Evolutionary conservation across 1,140 invertebrate species (phyloP), one percentile per base, ranked within the genome.

Genomic region (Paralvinella palmiformis): DNA sequence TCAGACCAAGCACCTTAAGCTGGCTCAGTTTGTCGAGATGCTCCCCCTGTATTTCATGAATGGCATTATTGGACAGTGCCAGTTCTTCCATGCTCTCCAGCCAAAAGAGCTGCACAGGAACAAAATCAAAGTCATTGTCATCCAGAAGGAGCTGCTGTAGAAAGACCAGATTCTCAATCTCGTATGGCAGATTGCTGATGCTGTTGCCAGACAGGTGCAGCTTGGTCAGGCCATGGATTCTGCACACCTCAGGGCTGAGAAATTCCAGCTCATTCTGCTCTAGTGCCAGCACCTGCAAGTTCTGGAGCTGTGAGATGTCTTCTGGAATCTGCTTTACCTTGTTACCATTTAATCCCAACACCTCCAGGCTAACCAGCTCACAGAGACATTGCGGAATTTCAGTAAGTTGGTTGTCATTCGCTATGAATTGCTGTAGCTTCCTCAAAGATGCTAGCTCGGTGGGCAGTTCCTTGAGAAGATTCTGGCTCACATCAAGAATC

Each of bases 81-180:
- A 79, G 59, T 45, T 78, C 74, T 15, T 65, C 62, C 24, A 79
- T 52, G 3, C 66, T 69, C 31, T 71, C 70, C 64, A 79, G 64
- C 69, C 73, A 73, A 59, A 74, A 77, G 3, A 79, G 20, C 48
- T 52, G n/a, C 37, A 77, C 66, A 29, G 77, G 77, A 33, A 79
- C 71, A 31, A 79, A 77, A 37, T 77, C 74, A 65, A 79, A 77
- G 50, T 73, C 71, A 60, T 79, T 79, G 63, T 79, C 75, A 56
- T 78, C 76, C 3, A 78, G 59, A 15, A 73, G 63, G 17, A 79
- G 67, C 24, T 77, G 71, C 37, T 76, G 68, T 2, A 79, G 59
- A n/a, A 61, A 64, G 2, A 65, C 33, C 27, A 79, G 68, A 55
- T 77, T 76, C 53, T 75, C 73, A 5, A 76, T 64, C 36, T 76